Conservation (phyloP, 2,888 invertebrate genomes). For the Sinhomidia bicolor region DNA sequence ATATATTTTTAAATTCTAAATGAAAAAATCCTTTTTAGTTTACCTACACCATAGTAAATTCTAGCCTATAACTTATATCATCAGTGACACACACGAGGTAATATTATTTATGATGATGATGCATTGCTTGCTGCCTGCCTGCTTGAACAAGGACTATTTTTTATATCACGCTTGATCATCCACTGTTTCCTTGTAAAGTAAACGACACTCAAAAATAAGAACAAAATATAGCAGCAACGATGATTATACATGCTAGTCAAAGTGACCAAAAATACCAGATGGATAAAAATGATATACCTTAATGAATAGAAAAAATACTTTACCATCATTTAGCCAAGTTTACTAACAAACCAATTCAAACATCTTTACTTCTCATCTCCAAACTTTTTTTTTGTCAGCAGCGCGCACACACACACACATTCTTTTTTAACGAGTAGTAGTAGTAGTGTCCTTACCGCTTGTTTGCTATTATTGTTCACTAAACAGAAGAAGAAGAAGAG, state of each 20-base stretch:
- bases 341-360: neutral
- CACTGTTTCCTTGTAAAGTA: constrained; percentile 62
- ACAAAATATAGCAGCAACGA: too few relatives aligned
- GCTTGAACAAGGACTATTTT: too few relatives aligned
- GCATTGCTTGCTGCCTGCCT: neutral
- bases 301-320: neutral
- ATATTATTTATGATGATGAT: constrained; percentile 45
- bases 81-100: neutral
- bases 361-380: neutral
- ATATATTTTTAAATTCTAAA: too few relatives aligned
- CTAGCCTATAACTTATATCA: too few relatives aligned
- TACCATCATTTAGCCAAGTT: neutral
- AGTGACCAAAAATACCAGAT: constrained; percentile 41
- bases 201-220: constrained; percentile 31
- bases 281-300: constrained; percentile 12
- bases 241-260: neutral
- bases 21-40: too few relatives aligned
- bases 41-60: too few relatives aligned
- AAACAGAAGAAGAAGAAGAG: constrained; percentile 12
- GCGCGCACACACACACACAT: constrained; percentile 19
- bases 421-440: constrained; percentile 36
- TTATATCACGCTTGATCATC: constrained; percentile 57
- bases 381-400: constrained; percentile 4
- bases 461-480: constrained; percentile 34
- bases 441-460: constrained; percentile 26